Conservation (phyloP, 2,113 vertebrate species). For the Polypterus bichir region DNA sequence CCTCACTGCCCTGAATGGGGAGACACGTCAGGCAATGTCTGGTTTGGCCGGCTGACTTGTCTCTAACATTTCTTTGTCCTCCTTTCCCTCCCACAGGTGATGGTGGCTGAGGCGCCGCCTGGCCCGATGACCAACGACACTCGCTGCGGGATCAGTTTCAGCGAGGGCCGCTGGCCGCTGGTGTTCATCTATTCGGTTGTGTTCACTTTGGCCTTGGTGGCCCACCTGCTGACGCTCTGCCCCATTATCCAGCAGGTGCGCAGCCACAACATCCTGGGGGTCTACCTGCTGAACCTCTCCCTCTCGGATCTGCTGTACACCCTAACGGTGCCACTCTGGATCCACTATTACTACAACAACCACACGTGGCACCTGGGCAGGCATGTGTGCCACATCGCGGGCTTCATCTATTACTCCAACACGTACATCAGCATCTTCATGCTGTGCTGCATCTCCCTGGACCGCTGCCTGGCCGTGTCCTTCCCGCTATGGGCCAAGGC, state of each 20-base stretch:
- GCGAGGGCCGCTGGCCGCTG: conserved; percentile 31
- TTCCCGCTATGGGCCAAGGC: conserved; percentile 40
- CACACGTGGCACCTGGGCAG: conserved; percentile 42
- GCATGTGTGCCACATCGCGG: conserved; percentile 35
- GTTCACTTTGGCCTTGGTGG: conserved; percentile 43
- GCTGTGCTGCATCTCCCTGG: conserved; percentile 59
- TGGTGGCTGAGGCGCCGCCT: too few species aligned
- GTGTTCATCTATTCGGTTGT: conserved; percentile 46
- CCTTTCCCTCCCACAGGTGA: too few species aligned
- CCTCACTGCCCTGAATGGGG: too few species aligned
- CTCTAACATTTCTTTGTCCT: too few species aligned
- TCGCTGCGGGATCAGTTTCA: background rate
- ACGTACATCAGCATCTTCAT: conserved; percentile 58
- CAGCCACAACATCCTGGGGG: conserved; percentile 44
- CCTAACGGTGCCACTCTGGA: conserved; percentile 58
- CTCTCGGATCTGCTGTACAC: conserved; percentile 52
- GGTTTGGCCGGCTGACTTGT: too few species aligned
- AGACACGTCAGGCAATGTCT: too few species aligned
- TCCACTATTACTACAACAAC: conserved; percentile 44
- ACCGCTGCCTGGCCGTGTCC: conserved; percentile 51
- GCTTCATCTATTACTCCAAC: conserved; percentile 65
- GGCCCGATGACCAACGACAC: background rate
- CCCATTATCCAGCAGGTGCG: conserved; percentile 48
- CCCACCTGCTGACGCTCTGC: conserved; percentile 44
- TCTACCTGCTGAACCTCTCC: conserved; percentile 50